These are phyloP conservation scores for Caiman crocodilus DNA, from an alignment of 2,797 vertebrate species.

Conservation along the genomic window DNA sequence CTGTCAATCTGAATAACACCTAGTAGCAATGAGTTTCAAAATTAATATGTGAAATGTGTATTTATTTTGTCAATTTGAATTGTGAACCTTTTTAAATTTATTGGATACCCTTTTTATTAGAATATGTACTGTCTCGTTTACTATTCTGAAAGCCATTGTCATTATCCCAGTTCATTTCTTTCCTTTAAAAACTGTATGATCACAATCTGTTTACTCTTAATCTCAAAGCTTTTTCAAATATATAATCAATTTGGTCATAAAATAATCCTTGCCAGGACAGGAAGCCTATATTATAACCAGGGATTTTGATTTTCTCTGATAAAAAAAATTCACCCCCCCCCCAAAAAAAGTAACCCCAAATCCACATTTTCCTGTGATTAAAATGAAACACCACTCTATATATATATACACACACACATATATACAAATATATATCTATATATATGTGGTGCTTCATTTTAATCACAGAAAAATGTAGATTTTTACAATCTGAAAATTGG, in stretches of 20 bases:
- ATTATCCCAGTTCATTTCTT: not conserved
- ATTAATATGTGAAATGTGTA: not conserved
- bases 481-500: no score
- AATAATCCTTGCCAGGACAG: not conserved
- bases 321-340: no score
- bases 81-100: not conserved
- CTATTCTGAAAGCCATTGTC: not conserved
- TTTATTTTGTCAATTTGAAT: not conserved
- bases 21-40: not conserved
- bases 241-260: not conserved
- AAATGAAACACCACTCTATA: no score
- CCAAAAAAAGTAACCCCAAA: no score
- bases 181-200: not conserved
- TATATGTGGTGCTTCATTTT: no score
- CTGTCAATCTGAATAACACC: not conserved
- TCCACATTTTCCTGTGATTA: no score
- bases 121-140: not conserved
- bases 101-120: not conserved
- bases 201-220: not conserved
- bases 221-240: not conserved
- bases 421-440: no score
- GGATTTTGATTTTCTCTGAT: no score
- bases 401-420: no score
- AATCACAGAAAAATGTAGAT: no score
- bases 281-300: not conserved